These are phyloP conservation scores for Sycophila sp. DNA, from an alignment of 1,140 invertebrate species.

Conservation along the genomic window DNA sequence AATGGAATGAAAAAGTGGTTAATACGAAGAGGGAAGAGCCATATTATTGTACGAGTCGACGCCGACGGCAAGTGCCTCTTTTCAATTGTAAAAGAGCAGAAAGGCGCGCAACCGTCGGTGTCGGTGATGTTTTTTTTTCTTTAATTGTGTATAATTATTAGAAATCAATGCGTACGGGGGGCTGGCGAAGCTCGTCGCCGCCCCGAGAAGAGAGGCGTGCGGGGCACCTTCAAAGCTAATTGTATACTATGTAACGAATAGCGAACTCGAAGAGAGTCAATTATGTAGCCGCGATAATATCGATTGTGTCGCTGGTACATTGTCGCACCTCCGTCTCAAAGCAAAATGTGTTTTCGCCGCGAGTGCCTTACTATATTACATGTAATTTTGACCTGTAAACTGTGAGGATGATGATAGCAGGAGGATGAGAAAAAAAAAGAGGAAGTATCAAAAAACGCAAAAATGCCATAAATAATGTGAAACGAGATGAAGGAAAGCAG, in stretches of 20 bases:
- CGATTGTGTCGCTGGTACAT: background rate
- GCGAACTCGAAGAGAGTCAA: background rate
- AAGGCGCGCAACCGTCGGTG: background rate
- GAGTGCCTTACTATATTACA: constrained; percentile 48
- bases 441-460: too few relatives aligned
- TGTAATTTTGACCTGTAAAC: too few relatives aligned
- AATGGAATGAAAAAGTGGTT: too few relatives aligned
- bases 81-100: too few relatives aligned
- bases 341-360: background rate
- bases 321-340: background rate
- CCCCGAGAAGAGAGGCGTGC: background rate
- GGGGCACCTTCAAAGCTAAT: background rate
- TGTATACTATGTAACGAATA: constrained; percentile 4
- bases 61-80: too few relatives aligned
- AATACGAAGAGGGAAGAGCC: background rate
- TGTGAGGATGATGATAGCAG: too few relatives aligned
- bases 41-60: constrained; percentile 20
- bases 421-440: too few relatives aligned
- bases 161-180: constrained; percentile 16
- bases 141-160: constrained; percentile 22
- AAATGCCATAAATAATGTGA: too few relatives aligned
- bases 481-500: background rate
- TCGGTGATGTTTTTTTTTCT: constrained; percentile 10
- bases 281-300: background rate
- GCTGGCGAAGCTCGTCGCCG: background rate